phyloP scores from a whole-genome alignment of 2,113 vertebrate genomes.

The Salvelinus alpinus region DNA sequence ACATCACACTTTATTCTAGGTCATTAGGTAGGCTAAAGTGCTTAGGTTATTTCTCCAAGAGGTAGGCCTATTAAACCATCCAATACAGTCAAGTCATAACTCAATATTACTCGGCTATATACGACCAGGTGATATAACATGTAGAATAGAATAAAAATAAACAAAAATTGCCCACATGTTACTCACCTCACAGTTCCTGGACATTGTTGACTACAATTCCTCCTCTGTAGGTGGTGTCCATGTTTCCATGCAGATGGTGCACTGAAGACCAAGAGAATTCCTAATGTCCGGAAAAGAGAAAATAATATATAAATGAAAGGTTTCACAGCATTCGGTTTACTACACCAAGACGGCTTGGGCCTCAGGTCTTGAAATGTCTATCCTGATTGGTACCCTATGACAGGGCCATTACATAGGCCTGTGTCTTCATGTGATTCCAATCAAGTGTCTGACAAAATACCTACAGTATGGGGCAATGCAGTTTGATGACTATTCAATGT shows the following conservation, averaged over 20 bases:
- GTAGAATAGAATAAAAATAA: too few relatives aligned
- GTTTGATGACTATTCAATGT: slow-evolving; percentile 24
- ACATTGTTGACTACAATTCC: slow-evolving; percentile 74
- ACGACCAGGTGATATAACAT: too few relatives aligned
- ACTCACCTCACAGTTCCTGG: slow-evolving; percentile 79
- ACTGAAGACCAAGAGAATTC: slow-evolving; percentile 51
- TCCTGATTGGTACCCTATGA: slow-evolving; percentile 1
- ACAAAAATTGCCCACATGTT: not conserved
- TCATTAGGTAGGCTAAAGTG: too few relatives aligned
- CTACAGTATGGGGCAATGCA: slow-evolving; percentile 2
- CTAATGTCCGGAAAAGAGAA: slow-evolving; percentile 4
- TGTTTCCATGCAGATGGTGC: slow-evolving; percentile 69
- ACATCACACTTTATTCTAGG: too few relatives aligned
- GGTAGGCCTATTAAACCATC: too few relatives aligned
- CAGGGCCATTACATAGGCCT: slow-evolving; percentile 10
- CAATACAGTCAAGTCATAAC: too few relatives aligned
- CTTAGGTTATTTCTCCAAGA: too few relatives aligned
- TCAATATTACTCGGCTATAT: too few relatives aligned
- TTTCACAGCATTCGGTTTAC: slow-evolving; percentile 27
- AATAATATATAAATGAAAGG: slow-evolving; percentile 12
- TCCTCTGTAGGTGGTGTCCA: slow-evolving; percentile 66
- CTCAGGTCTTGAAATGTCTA: slow-evolving; percentile 19
- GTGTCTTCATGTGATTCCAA: slow-evolving; percentile 37
- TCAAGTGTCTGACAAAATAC: slow-evolving; percentile 20
- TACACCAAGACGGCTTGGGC: slow-evolving; percentile 17